Evolutionary conservation across 2,888 invertebrate genomes (phyloP).

Genomic region (Octonoba sinensis): DNA sequence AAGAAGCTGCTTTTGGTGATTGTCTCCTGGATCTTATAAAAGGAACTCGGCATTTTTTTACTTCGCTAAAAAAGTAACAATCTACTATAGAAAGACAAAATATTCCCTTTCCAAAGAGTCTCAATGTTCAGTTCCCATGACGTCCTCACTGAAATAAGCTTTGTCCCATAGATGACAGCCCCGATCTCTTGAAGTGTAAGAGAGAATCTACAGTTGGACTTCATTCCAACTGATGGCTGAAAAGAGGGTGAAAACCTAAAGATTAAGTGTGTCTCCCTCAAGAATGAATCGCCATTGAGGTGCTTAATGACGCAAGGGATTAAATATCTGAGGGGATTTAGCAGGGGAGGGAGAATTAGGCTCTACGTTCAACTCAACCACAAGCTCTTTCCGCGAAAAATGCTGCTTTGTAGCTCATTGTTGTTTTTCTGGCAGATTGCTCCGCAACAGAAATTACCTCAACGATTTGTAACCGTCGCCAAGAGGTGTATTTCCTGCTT

Average conservation of each 20-base stretch:
- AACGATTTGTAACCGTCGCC: too few relatives aligned
- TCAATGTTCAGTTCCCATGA: too few relatives aligned
- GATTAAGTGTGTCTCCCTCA: slow-evolving; percentile 22
- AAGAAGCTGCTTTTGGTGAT: too few relatives aligned
- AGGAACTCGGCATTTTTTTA: too few relatives aligned
- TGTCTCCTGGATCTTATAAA: too few relatives aligned
- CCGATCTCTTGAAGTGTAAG: neutral
- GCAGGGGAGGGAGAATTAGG: slow-evolving; percentile 23
- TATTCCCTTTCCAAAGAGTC: too few relatives aligned
- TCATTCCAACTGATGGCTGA: slow-evolving; percentile 12
- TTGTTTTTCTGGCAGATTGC: too few relatives aligned
- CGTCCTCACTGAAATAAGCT: too few relatives aligned
- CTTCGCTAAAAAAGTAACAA: too few relatives aligned
- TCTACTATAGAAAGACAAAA: too few relatives aligned
- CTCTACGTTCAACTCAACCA: slow-evolving; percentile 18
- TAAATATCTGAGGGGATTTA: slow-evolving; percentile 38
- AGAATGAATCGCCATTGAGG: slow-evolving; percentile 10
- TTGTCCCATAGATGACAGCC: neutral
- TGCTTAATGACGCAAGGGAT: slow-evolving; percentile 56
- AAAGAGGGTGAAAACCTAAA: slow-evolving; percentile 25
- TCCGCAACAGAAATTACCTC: too few relatives aligned
- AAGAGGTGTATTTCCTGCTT: neutral
- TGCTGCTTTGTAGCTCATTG: too few relatives aligned
- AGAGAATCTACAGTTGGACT: slow-evolving; percentile 1
- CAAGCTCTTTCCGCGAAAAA: slow-evolving; percentile 12